phyloP scores from a whole-genome alignment of 2,888 invertebrate genomes.

The Acleris laterana region DNA sequence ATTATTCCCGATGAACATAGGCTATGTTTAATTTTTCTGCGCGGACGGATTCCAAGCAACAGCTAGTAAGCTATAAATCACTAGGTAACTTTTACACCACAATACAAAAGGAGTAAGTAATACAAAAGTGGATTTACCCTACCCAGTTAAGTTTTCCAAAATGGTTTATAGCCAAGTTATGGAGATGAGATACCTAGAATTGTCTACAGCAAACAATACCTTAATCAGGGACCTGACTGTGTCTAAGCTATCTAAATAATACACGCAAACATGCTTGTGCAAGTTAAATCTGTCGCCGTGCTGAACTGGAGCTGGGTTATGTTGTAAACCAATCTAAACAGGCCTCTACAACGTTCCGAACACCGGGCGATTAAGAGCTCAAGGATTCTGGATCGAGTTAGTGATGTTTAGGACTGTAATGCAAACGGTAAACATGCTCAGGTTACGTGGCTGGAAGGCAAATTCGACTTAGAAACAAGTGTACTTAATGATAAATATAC shows the following conservation, averaged over 20 bases:
- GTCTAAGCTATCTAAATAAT: constrained; percentile 66
- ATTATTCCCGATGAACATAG: no score
- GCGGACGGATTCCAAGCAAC: no score
- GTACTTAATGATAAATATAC: constrained; percentile 43
- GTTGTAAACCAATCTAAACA: constrained; percentile 47
- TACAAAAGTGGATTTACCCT: no score
- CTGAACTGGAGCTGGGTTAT: constrained; percentile 48
- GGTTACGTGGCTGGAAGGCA: constrained; percentile 55
- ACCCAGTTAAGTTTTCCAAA: no score
- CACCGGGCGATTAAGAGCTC: constrained; percentile 45
- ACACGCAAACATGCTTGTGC: constrained; percentile 64
- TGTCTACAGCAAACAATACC: constrained; percentile 47
- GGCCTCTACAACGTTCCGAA: constrained; percentile 45
- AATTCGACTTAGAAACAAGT: constrained; percentile 17
- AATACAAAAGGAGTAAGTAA: no score
- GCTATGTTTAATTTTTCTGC: no score
- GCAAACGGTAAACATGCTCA: constrained; percentile 66
- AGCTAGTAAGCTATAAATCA: no score
- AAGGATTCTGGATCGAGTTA: constrained; percentile 50
- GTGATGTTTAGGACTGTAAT: constrained; percentile 71
- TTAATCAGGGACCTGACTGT: constrained; percentile 61
- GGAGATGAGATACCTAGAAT: background rate
- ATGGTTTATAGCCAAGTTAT: no score
- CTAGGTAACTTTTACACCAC: no score
- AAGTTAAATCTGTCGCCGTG: constrained; percentile 61